A percentile compares a stretch with the other conserved stretches of the same genome.
These are phyloP conservation scores for Plumapathes pennacea DNA, from an alignment of 92 coral and sea anemone species.

Conservation along the genomic window DNA sequence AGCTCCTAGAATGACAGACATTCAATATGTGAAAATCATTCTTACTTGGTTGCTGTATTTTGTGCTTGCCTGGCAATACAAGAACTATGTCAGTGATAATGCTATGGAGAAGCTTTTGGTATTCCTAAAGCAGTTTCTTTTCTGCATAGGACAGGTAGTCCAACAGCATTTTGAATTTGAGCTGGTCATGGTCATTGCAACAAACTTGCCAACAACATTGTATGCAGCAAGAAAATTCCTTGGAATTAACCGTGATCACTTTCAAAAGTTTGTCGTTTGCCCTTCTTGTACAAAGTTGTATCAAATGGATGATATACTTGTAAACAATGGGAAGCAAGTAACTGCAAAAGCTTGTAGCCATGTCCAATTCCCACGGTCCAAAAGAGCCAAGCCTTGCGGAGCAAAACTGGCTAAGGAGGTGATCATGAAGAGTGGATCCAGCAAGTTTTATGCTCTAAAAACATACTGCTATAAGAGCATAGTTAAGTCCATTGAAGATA, in stretches of 20 bases:
- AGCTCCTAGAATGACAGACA: too few relatives aligned
- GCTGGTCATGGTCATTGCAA: neutral
- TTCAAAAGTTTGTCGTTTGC: slow-evolving; percentile 25
- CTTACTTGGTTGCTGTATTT: neutral
- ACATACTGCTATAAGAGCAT: slow-evolving; percentile 48
- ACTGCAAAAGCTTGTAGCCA: slow-evolving; percentile 7
- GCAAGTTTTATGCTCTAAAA: slow-evolving; percentile 20
- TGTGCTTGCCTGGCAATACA: slow-evolving; percentile 11
- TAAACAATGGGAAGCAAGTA: slow-evolving; percentile 13
- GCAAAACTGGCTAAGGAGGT: slow-evolving; percentile 32
- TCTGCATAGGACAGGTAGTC: neutral
- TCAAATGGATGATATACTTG: slow-evolving; percentile 16
- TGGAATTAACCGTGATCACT: slow-evolving; percentile 10
- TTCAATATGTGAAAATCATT: too few relatives aligned
- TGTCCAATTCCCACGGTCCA: slow-evolving; percentile 15
- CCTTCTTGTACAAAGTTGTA: slow-evolving; percentile 15
- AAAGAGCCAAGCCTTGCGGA: slow-evolving; percentile 22
- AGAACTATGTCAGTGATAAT: slow-evolving; percentile 4
- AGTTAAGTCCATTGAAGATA: slow-evolving; percentile 10
- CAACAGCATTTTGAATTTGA: neutral
- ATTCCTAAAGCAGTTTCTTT: neutral
- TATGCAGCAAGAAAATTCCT: neutral
- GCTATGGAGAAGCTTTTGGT: neutral
- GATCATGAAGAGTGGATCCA: slow-evolving; percentile 2
- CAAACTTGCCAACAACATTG: neutral